Evolutionary conservation across 1,140 invertebrate genomes (phyloP), one percentile per base, ranked within the genome.

Genomic region (Calliopsis andreniformis): DNA sequence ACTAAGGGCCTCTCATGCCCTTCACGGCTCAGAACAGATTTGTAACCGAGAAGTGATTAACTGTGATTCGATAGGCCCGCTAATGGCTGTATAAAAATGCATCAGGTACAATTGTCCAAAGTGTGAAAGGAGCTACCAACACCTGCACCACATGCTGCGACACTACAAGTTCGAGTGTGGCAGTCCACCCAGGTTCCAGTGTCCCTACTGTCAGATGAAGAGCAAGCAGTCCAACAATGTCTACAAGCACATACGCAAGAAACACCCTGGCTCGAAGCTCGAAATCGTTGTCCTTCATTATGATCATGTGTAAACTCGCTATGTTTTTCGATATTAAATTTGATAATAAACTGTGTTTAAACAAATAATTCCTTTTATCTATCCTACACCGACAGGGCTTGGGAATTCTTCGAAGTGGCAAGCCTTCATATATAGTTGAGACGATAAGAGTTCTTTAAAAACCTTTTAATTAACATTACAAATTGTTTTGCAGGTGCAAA

Each of bases 161-260:
- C 94, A 95, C 83, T 93, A 92, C 76, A 94, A 93, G 83, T 94
- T 94, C 85, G 94, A 95, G 86, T 95, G 95, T 86, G 93, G 94
- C n/a, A 93, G 94, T 59, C 93, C 93, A 64, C 94, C 95, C 2
- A 93, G 93, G 78, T 95, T 95, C 91, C 91, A 93, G 82, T 94
- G 95, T 84, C 91, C 93, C 43, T 88, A 90, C 53, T 94, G 93
- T 77, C 75, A 84, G 25, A 89, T 89, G 70, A 78, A 71, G 20
- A 88, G 80, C 59, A 87, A 88, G 61, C 85, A 86, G 25, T 66
- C 80, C 5, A 85, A 84, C 51, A 91, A 83, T 80, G 89, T 87
- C 39, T 88, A 88, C 76, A 89, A 85, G 55, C 88, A 87, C 49
- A 86, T 89, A 68, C 82, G 84, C 7, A 49, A 71, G 32, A 86